These are phyloP conservation scores for Drosophila niveifrons DNA, from an alignment of 2,888 invertebrate genomes.

Conservation along the genomic window DNA sequence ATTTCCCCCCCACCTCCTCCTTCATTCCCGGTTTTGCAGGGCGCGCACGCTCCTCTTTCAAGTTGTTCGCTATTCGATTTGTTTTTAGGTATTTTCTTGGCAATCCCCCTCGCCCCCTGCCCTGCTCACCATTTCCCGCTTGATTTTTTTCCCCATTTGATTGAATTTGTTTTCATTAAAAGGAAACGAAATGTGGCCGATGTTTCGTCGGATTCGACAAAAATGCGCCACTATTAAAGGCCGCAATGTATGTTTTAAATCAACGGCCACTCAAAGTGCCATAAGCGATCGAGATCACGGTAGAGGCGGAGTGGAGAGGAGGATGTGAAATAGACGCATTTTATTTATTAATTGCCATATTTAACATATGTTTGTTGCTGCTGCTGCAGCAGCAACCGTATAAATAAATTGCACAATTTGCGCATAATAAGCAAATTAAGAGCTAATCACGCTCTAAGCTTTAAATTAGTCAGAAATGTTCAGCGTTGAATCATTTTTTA, in stretches of 20 bases:
- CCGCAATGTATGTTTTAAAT: constrained; percentile 76
- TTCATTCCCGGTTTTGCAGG: constrained; percentile 23
- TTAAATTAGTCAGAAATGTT: constrained; percentile 17
- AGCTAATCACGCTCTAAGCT: not conserved
- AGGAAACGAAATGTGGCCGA: constrained; percentile 69
- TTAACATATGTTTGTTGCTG: constrained; percentile 51
- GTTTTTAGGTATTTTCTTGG: constrained; percentile 34
- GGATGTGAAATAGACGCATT: constrained; percentile 65
- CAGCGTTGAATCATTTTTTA: not conserved
- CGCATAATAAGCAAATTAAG: constrained; percentile 4
- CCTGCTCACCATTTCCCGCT: not conserved
- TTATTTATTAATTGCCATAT: constrained; percentile 75
- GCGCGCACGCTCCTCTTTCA: constrained; percentile 53
- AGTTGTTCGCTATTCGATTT: constrained; percentile 60
- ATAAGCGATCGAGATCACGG: not conserved
- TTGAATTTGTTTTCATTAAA: constrained; percentile 77
- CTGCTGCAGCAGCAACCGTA: constrained; percentile 12
- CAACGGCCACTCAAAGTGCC: constrained; percentile 56
- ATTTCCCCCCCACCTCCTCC: constrained; percentile 15
- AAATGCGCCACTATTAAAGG: constrained; percentile 68
- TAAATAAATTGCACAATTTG: constrained; percentile 35
- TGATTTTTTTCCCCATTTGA: constrained; percentile 33
- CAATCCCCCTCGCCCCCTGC: not conserved
- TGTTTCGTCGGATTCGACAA: constrained; percentile 55
- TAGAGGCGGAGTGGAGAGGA: not conserved